Percentiles rank a stretch among this genome's conserved stretches.
Evolutionary conservation across 2,797 vertebrate genomes (phyloP).

Genomic region (Chanos chanos): DNA sequence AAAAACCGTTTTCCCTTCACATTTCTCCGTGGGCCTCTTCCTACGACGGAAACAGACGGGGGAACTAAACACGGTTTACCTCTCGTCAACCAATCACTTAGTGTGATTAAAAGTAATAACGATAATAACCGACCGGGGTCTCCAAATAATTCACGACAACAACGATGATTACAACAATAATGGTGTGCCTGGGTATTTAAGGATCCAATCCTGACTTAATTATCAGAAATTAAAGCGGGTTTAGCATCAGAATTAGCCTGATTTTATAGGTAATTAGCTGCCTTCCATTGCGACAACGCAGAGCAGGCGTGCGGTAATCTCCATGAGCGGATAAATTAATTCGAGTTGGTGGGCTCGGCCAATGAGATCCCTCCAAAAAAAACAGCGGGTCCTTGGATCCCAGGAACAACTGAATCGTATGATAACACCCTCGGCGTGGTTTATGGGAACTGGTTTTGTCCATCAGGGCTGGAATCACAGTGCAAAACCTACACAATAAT

Average conservation of each 20-base stretch:
- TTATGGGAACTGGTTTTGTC: constrained; percentile 19
- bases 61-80: constrained; percentile 26
- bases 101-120: constrained; percentile 72
- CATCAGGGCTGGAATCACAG: constrained; percentile 4
- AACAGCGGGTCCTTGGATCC: constrained; percentile 60
- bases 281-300: constrained; percentile 63
- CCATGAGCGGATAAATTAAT: constrained; percentile 74
- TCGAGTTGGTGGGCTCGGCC: constrained; percentile 67
- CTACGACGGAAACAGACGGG: constrained; percentile 48
- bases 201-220: constrained; percentile 79
- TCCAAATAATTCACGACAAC: constrained; percentile 66
- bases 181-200: constrained; percentile 72
- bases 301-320: constrained; percentile 70
- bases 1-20: neutral
- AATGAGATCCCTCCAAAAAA: constrained; percentile 57
- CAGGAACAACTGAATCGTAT: constrained; percentile 33
- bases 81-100: constrained; percentile 72
- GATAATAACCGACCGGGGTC: constrained; percentile 62
- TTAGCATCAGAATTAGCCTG: constrained; percentile 80
- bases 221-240: constrained; percentile 80
- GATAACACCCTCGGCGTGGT: constrained; percentile 19
- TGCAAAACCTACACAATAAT: neutral
- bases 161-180: constrained; percentile 76
- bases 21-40: constrained; percentile 63
- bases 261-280: constrained; percentile 82